Base-by-base conservation (phyloP, 2,888 invertebrate genomes). In the Acrocera orbiculus region DNA sequence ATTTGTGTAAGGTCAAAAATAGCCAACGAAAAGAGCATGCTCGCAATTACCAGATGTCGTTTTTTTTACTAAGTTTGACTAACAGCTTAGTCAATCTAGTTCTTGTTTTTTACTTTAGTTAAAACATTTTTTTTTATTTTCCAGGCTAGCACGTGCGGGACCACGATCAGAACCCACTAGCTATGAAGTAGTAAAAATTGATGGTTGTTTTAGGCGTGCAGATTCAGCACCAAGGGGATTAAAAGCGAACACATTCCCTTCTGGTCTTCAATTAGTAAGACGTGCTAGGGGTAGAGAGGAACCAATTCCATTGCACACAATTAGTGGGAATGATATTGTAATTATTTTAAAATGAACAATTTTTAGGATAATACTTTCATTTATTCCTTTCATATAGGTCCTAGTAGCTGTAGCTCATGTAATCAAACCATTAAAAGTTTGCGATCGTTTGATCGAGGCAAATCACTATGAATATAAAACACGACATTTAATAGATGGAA, bases 381-480 rank as follows among this genome's bases (percentile, higher is more conserved):
- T 13, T 3, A 10, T 17, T 36, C 19, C 20, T 25, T 16, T 2
- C 33, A 36, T 45, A 31, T 41, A 67, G 67, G 60, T 73, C 38
- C 71, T 81, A 48, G 69, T 79, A 46, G 79, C 78, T 34, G 71
- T 85, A 53, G 80, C 77, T 16, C 69, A 75, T 50, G 63, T 82
- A 16, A 58, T 76, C 46, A 69, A 76, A 49, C 79, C 80, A 30
- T 69, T 71, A 36, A 67, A 76, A 33, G 69, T 81, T 30, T 72
- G 75, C 20, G 70, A 71, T 45, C 61, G 72, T 34, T 52, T 76
- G 27, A 55, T 76, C 36, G 76, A 77, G 47, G 70, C 73, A 6
- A 70, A 69, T 37, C 75, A 77, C 45, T 75, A 87, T 48, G 89
- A 90, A 56, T 92, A 90, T 57, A 76, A 82, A 52, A 89, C 89